phyloP scores from a whole-genome alignment of 2,797 vertebrate genomes.

The Mormyrus proboscirostris region DNA sequence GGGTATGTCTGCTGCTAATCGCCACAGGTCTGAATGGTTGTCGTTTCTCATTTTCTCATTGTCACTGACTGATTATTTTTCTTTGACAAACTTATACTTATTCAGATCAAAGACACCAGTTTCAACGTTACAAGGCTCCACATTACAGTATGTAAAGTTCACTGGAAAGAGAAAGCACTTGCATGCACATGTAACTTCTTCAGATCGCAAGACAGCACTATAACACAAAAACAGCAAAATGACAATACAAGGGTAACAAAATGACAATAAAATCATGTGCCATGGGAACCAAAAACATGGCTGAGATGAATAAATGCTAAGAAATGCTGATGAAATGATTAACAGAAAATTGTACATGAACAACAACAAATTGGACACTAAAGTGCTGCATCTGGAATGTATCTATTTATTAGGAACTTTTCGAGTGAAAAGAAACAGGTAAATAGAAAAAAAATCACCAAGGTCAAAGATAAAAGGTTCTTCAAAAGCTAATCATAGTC shows the following conservation, averaged over 20 bases:
- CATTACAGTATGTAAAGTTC: no score
- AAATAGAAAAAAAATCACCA: neutral
- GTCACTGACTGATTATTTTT: no score
- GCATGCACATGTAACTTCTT: neutral
- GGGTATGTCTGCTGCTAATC: no score
- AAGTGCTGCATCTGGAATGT: neutral
- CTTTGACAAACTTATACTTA: no score
- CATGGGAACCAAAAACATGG: neutral
- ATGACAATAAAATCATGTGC: neutral
- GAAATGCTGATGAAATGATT: neutral
- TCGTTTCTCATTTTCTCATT: no score
- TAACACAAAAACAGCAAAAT: neutral
- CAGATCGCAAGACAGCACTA: neutral
- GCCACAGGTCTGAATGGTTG: no score
- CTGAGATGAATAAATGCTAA: neutral
- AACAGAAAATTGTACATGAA: neutral
- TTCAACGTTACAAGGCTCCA: no score
- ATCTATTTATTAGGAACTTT: neutral
- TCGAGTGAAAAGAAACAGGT: neutral
- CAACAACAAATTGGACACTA: neutral
- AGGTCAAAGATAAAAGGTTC: neutral
- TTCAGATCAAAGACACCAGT: no score
- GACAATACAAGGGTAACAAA: neutral
- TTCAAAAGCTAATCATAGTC: neutral
- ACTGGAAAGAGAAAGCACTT: neutral